Percentiles rank a stretch among this genome's conserved stretches.
Conservation (phyloP, 2,888 invertebrate genomes). For the Ecdyonurus torrentis region DNA sequence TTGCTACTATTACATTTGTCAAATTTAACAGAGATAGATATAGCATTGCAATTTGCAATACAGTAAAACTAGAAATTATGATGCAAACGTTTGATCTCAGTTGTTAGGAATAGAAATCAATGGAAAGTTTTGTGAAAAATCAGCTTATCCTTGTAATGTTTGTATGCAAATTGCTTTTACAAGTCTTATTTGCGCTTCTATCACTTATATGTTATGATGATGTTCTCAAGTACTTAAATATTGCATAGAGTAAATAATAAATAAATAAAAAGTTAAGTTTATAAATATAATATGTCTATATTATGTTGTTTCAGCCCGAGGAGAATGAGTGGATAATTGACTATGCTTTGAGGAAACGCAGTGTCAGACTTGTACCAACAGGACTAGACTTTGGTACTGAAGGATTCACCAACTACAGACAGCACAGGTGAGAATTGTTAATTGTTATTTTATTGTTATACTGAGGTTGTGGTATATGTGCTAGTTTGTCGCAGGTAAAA, state of each 20-base stretch:
- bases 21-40: too few species aligned
- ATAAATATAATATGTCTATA: background rate
- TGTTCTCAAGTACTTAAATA: background rate
- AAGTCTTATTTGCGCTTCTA: too few species aligned
- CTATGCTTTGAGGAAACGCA: slow-evolving; percentile 81
- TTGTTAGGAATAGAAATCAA: too few species aligned
- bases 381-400: slow-evolving; percentile 91
- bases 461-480: too few species aligned
- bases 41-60: background rate
- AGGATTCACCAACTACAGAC: slow-evolving; percentile 79
- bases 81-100: too few species aligned
- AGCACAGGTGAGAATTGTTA: slow-evolving; percentile 29
- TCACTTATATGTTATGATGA: background rate
- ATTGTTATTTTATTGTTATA: too few species aligned
- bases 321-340: slow-evolving; percentile 98
- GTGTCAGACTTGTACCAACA: slow-evolving; percentile 84
- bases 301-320: slow-evolving; percentile 53
- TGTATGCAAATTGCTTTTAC: too few species aligned
- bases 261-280: background rate
- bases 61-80: too few species aligned
- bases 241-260: background rate
- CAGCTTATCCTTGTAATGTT: too few species aligned
- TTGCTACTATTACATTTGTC: too few species aligned
- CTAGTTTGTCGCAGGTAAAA: too few species aligned
- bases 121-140: too few species aligned